Percentiles rank a stretch among this genome's conserved stretches.
phyloP scores from a whole-genome alignment of 92 coral and sea anemone genomes.

The Montipora capitata region DNA sequence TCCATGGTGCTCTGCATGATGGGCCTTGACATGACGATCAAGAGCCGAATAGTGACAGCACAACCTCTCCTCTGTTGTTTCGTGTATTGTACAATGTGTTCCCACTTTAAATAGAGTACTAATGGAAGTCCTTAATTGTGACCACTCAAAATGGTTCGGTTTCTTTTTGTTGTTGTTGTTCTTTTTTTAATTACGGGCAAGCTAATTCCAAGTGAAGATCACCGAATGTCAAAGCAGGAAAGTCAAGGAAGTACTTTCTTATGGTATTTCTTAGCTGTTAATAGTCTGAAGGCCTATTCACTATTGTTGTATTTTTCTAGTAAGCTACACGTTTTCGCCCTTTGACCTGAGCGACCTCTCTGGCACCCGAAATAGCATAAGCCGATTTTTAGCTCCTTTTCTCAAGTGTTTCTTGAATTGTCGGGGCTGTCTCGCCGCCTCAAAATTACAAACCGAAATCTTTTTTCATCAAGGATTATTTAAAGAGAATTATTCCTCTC shows the following conservation, averaged over 20 bases:
- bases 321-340: not conserved
- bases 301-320: not conserved
- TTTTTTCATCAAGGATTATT: not conserved
- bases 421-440: not conserved
- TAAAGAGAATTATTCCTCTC: too few relatives aligned
- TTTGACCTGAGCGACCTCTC: slow-evolving; percentile 6
- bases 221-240: too few relatives aligned
- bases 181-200: too few relatives aligned
- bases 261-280: too few relatives aligned
- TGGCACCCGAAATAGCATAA: not conserved
- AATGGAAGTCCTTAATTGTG: not conserved
- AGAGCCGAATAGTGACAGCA: not conserved
- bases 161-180: not conserved
- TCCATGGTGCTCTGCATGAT: too few relatives aligned
- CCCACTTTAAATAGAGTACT: too few relatives aligned
- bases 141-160: not conserved
- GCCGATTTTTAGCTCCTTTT: not conserved
- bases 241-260: too few relatives aligned
- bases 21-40: not conserved
- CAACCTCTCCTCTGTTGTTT: not conserved
- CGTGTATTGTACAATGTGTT: too few relatives aligned
- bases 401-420: not conserved
- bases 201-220: too few relatives aligned
- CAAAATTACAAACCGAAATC: not conserved
- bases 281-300: not conserved